Conservation (phyloP, 2,113 vertebrate species). For the Canis aureus region DNA sequence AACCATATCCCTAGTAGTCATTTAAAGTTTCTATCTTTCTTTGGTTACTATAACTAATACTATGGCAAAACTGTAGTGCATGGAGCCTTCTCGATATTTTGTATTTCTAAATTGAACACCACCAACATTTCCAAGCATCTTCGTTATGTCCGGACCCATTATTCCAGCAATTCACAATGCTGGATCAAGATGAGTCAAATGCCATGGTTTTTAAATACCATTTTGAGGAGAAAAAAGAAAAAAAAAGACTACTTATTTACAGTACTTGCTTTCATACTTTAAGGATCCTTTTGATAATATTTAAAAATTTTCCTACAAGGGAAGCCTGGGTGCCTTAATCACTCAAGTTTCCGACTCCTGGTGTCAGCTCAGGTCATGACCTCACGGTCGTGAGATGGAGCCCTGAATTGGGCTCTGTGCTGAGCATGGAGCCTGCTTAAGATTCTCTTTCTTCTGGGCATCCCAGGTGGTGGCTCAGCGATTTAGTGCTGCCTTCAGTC, state of each 20-base stretch:
- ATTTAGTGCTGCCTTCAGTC: no score
- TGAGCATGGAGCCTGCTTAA: no score
- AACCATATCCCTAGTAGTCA: not conserved
- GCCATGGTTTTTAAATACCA: not conserved
- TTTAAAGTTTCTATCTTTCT: not conserved
- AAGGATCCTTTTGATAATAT: not conserved
- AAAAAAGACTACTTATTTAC: not conserved
- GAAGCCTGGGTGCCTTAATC: no score
- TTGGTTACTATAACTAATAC: not conserved
- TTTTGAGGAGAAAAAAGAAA: not conserved
- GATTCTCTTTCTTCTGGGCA: no score
- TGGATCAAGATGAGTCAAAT: not conserved
- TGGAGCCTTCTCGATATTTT: not conserved
- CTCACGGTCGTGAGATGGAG: no score
- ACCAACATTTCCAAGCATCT: not conserved
- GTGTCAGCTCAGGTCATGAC: no score
- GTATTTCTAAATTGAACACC: not conserved
- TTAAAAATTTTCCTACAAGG: not conserved
- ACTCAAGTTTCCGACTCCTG: no score
- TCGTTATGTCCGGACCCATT: not conserved
- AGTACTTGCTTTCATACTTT: slow-evolving; percentile 12
- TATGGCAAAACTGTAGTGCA: not conserved
- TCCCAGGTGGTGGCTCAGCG: no score
- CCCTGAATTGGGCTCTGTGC: no score
- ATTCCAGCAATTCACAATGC: not conserved